Evolutionary conservation across 2,888 invertebrate species (phyloP).

Genomic region (Morpho deidamia): DNA sequence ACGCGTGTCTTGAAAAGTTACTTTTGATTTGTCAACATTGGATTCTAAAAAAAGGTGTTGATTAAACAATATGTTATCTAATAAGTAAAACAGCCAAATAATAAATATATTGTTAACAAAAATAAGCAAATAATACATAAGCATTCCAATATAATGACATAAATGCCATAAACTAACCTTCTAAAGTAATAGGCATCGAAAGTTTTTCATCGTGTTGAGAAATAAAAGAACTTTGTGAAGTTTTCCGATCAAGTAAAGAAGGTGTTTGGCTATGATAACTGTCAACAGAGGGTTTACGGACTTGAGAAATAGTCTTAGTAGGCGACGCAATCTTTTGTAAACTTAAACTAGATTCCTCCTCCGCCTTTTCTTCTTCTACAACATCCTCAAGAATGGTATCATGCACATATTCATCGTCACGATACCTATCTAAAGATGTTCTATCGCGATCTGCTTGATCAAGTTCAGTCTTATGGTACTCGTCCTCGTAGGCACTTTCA

Average conservation of each 20-base stretch:
- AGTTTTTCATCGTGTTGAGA: constrained; percentile 77
- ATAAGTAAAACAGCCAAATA: no score
- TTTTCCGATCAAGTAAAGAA: constrained; percentile 63
- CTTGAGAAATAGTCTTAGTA: constrained; percentile 50
- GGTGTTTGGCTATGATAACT: constrained; percentile 70
- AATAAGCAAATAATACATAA: background rate
- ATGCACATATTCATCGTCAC: constrained; percentile 60
- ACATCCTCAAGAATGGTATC: constrained; percentile 56
- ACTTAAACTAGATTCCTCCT: constrained; percentile 48
- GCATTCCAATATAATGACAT: no score
- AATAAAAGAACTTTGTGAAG: constrained; percentile 65
- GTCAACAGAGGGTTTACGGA: constrained; percentile 66
- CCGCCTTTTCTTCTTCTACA: constrained; percentile 53
- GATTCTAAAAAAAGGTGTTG: constrained; percentile 39
- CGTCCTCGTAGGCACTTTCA: constrained; percentile 76
- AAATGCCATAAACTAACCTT: constrained; percentile 42
- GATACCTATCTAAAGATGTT: constrained; percentile 66
- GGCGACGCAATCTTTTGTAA: constrained; percentile 65
- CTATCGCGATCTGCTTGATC: constrained; percentile 66
- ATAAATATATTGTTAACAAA: background rate
- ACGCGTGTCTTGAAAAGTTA: constrained; percentile 61
- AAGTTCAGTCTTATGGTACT: constrained; percentile 74
- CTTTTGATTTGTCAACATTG: constrained; percentile 59
- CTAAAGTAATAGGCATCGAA: constrained; percentile 55
- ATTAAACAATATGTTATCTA: background rate